Evolutionary conservation across 2,113 vertebrate genomes (phyloP).

Genomic region (Sinocyclocheilus grahami): DNA sequence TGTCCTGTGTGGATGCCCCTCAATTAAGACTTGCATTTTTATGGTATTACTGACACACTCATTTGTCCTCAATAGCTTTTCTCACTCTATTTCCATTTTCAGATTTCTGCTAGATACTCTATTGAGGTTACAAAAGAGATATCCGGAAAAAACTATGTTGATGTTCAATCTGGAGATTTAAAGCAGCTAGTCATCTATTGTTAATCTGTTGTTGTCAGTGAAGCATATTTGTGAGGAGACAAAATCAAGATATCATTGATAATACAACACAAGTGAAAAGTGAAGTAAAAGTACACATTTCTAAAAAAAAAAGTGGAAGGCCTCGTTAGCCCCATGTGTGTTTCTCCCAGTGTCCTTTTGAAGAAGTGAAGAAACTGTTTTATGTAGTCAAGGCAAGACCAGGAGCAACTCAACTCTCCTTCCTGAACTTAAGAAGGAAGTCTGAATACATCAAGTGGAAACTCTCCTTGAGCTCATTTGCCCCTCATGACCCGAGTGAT

Average conservation of each 20-base stretch:
- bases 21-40: background rate
- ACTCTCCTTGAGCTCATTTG: slow-evolving; percentile 1
- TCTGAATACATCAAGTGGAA: slow-evolving; percentile 32
- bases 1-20: background rate
- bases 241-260: background rate
- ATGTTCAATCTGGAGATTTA: background rate
- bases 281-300: background rate
- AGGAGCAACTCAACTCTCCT: background rate
- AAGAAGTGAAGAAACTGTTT: background rate
- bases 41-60: background rate
- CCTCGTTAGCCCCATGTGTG: background rate
- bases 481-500: background rate
- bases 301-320: background rate
- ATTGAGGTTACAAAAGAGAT: background rate
- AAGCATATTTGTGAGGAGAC: background rate
- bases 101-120: background rate
- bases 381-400: background rate
- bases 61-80: background rate
- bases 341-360: background rate
- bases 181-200: background rate
- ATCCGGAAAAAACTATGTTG: background rate
- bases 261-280: background rate
- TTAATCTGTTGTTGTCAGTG: background rate
- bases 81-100: background rate
- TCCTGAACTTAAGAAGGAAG: slow-evolving; percentile 5